These are phyloP conservation scores for Gobius niger DNA, from an alignment of 2,113 vertebrate species.

Conservation along the genomic window DNA sequence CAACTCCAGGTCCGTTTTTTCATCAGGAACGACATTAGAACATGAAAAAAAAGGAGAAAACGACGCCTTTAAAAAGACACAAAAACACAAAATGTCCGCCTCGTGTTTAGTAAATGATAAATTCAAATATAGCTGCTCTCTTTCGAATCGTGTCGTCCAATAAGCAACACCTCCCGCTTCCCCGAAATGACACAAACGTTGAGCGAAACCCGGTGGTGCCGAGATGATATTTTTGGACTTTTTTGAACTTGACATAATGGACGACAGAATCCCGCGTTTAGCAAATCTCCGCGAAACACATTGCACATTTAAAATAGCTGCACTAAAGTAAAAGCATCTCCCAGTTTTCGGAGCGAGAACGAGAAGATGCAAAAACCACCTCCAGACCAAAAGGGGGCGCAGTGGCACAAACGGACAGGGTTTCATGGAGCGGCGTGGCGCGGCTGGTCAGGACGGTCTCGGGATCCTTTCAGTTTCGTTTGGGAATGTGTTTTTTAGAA, in stretches of 20 bases:
- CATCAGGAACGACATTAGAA: too few species aligned
- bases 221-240: not conserved
- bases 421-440: not conserved
- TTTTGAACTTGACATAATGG: conserved; percentile 80
- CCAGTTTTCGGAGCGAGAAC: conserved; percentile 56
- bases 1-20: too few species aligned
- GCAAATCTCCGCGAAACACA: conserved; percentile 89
- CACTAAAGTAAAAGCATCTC: conserved; percentile 88
- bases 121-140: conserved; percentile 84
- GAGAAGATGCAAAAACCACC: conserved; percentile 63
- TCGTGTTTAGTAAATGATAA: conserved; percentile 75
- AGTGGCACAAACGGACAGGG: conserved; percentile 5
- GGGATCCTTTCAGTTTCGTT: too few species aligned
- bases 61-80: conserved; percentile 57
- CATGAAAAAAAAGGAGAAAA: conserved; percentile 76
- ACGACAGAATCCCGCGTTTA: conserved; percentile 90
- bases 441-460: too few species aligned
- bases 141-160: conserved; percentile 84
- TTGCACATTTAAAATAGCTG: conserved; percentile 96
- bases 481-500: not conserved
- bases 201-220: conserved; percentile 64
- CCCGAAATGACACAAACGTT: conserved; percentile 87
- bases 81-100: conserved; percentile 77
- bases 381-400: conserved; percentile 50
- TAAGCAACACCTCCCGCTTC: conserved; percentile 88